phyloP scores from a whole-genome alignment of 1,140 invertebrate genomes.

The Nymphalis io region DNA sequence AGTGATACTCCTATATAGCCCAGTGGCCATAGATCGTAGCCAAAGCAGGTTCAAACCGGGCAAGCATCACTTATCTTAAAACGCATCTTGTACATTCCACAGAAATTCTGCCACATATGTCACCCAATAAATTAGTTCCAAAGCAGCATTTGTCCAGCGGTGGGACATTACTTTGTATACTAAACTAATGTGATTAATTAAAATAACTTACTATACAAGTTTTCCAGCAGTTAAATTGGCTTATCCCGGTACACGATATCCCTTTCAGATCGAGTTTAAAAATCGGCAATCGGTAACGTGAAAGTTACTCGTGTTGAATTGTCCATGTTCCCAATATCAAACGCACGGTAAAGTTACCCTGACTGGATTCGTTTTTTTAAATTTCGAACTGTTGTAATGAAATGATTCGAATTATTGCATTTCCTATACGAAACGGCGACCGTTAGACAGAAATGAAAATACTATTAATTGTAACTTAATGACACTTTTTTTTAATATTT shows the following conservation, averaged over 20 bases:
- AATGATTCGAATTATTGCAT: background rate
- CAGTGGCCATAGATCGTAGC: too few species aligned
- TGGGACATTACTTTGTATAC: too few species aligned
- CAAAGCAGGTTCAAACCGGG: too few species aligned
- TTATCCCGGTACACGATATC: constrained; percentile 4
- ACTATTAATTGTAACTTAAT: too few species aligned
- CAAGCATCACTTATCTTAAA: background rate
- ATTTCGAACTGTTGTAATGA: constrained; percentile 20
- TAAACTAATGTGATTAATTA: too few species aligned
- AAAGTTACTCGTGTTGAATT: constrained; percentile 9
- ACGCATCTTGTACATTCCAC: too few species aligned
- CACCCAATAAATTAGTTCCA: too few species aligned
- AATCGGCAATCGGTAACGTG: constrained; percentile 16
- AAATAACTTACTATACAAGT: constrained; percentile 3
- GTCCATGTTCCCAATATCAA: constrained; percentile 17
- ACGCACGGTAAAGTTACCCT: background rate
- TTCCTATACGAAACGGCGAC: too few species aligned
- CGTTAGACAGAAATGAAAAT: too few species aligned
- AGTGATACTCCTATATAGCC: too few species aligned
- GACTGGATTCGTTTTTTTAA: constrained; percentile 4
- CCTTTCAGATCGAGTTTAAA: constrained; percentile 18
- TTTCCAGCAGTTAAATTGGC: constrained; percentile 21
- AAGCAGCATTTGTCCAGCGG: too few species aligned
- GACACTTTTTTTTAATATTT: too few species aligned
- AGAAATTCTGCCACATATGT: background rate